Evolutionary conservation across 2,113 vertebrate species (phyloP).

Genomic region (Tauraco erythrolophus): DNA sequence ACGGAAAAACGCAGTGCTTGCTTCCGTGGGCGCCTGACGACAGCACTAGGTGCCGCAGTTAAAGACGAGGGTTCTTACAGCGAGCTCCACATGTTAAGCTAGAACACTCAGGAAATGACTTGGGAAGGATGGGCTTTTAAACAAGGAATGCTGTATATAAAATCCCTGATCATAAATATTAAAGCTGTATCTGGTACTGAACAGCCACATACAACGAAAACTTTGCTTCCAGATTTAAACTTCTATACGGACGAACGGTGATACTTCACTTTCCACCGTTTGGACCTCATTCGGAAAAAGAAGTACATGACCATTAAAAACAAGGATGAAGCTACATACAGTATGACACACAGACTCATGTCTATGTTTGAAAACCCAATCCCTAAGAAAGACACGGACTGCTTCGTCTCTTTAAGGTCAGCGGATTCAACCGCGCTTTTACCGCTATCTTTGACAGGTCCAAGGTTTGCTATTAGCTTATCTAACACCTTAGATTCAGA

Average conservation of each 20-base stretch:
- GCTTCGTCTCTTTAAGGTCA: conserved; percentile 20
- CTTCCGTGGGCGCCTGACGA: neutral
- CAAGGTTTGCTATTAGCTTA: neutral
- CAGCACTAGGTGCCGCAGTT: neutral
- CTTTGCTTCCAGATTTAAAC: neutral
- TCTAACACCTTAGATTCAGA: neutral
- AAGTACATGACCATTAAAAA: conserved; percentile 96
- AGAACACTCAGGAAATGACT: neutral
- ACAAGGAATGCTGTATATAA: conserved; percentile 34
- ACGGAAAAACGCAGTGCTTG: neutral
- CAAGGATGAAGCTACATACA: conserved; percentile 88
- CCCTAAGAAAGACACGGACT: conserved; percentile 77
- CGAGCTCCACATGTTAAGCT: neutral
- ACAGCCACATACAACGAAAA: neutral
- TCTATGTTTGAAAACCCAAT: conserved; percentile 92
- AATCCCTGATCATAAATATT: conserved; percentile 70
- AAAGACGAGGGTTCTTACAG: neutral
- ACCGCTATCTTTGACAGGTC: neutral
- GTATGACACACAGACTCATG: conserved; percentile 94
- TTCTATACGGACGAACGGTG: conserved; percentile 78
- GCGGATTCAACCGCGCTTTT: fast-evolving
- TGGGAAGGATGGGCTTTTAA: neutral
- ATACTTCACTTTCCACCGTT: conserved; percentile 82
- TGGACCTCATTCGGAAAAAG: conserved; percentile 89
- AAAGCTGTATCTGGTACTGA: conserved; percentile 15